Evolutionary conservation across 1,140 invertebrate genomes (phyloP), one percentile per base, ranked within the genome.

Genomic region (Anoplophora glabripennis): DNA sequence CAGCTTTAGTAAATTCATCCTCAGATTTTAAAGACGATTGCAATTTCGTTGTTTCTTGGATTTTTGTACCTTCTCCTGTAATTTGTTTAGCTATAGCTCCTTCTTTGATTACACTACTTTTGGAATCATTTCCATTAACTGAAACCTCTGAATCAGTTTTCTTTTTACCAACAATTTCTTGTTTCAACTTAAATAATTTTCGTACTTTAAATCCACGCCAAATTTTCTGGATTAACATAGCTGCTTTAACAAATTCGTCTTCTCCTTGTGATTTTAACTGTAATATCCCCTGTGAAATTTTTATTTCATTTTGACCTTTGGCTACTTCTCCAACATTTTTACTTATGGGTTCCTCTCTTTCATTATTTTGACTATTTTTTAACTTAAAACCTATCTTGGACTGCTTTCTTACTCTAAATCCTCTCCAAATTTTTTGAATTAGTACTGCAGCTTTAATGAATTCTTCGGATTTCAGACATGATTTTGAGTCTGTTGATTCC

Each of bases 361-460:
- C 5, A 28, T 3, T 28, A 2, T 28, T 34, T 3, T 35, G n/a
- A 7, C 9, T 17, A 18, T 59, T 40, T n/a, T 38, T 57, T 49
- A 38, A 15, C 12, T 37, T 18, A 21, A 48, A 8, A 36, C 44
- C 28, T 4, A 45, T 33, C 45, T 33, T 45, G n/a, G 41, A 11
- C 12, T 17, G 10, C 38, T 52, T 46, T 53, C 33, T 52, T 45
- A 21, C 38, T 28, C 28, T 17, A 14, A 52, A 45, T 14, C 28
- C 28, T 44, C 56, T 37, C 38, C 47, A 37, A 21, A 21, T 37
- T 44, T 49, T 44, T 58, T 52, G 38, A 49, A 45, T 52, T 52
- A 40, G 14, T 36, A 37, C 45, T 14, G 33, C 14, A 1, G 48
- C 36, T 44, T 58, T 28, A 28, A 28, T 28, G 5, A 28, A 28